Conservation (phyloP, 1,140 invertebrate species). For the Radopholus similis region DNA sequence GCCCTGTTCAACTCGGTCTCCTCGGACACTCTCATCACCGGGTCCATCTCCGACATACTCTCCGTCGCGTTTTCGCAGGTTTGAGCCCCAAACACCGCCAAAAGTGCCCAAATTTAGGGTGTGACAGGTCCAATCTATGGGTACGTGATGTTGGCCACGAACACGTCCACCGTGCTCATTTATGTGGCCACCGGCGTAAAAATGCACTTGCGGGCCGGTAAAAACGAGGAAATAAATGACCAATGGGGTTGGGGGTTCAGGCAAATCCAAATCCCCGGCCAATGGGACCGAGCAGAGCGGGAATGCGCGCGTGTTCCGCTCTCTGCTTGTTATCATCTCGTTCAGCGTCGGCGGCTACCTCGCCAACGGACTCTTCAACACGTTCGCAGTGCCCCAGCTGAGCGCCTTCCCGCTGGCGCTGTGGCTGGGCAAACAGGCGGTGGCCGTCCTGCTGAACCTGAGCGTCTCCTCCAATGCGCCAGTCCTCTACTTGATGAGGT, state of each 20-base stretch:
- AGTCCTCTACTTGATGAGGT: not conserved
- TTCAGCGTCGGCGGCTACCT: not conserved
- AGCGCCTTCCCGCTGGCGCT: not conserved
- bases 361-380: not conserved
- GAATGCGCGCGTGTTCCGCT: not conserved
- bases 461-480: not conserved
- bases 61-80: too few relatives aligned
- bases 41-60: not conserved
- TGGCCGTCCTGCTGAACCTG: not conserved
- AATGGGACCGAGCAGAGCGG: not conserved
- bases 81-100: too few relatives aligned
- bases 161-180: not conserved
- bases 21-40: not conserved
- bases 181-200: not conserved
- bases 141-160: not conserved
- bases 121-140: not conserved
- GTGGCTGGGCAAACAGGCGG: not conserved
- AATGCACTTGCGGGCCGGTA: not conserved
- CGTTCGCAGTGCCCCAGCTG: not conserved
- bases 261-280: not conserved
- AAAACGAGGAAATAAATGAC: not conserved
- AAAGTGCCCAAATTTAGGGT: too few relatives aligned
- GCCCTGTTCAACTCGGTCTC: not conserved
- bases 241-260: not conserved
- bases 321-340: not conserved